Evolutionary conservation across 2,113 vertebrate genomes (phyloP), one percentile per base, ranked within the genome.

Genomic region (Drymodes brunneopygia): DNA sequence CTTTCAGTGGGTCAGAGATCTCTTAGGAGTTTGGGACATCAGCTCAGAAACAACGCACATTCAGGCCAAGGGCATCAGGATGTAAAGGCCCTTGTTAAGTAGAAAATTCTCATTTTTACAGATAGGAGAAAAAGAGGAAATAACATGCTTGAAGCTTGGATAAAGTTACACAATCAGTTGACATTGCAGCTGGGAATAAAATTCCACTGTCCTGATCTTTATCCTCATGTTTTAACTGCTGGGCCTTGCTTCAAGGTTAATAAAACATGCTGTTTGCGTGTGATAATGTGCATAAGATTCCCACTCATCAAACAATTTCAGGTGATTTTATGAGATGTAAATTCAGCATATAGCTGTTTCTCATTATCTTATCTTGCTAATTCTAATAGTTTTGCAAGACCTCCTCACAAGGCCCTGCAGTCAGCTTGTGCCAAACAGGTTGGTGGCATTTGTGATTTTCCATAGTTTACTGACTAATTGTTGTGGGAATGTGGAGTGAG

Each of bases 211-310:
- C 45, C 78, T 90, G 92, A 93, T 95, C 74, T 66, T 84, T 93
- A 91, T 73, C 81, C 70, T 74, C 61, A 1, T 69, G 73, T 53
- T 89, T 77, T 80, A 88, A 70, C 23, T 51, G 40, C 62, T 72
- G 47, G 77, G 54, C 94, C 90, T 95, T 36, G 70, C 85, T 93
- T 93, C 95, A 95, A 93, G 95, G 90, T 91, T 90, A 90, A 36
- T 92, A 56, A 92, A 96, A 88, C 44, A 48, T 29, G 38, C 53
- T 85, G 79, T 53, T 71, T 69, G 57, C 45, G 1, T 29, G 36
- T 85, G 94, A 88, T 93, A 90, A 57, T 56, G 23, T 51, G 36
- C 6, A 3, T 38, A 25, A 53, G 73, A 44, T 40, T 81, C n/a
- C 36, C 14, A 20, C 36, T 79, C 48, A 17, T 9, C 62, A 25